Percentiles rank a stretch among this genome's conserved stretches.
Evolutionary conservation across 2,113 vertebrate species (phyloP).

Genomic region (Zootoca vivipara): DNA sequence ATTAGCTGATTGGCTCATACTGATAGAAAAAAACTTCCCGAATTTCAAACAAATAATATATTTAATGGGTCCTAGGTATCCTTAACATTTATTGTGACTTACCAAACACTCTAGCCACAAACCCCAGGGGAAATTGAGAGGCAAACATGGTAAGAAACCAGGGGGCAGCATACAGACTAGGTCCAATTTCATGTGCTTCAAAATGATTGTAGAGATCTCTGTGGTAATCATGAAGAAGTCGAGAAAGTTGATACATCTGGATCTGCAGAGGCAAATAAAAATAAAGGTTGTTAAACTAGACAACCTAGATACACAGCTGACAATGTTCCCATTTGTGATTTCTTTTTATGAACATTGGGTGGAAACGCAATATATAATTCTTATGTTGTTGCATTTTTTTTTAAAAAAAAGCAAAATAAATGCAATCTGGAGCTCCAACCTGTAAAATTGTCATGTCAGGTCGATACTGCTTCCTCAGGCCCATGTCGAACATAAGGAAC

Average conservation of each 20-base stretch:
- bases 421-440: constrained; percentile 58
- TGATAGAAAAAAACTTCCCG: neutral
- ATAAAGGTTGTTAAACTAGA: neutral
- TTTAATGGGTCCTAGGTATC: neutral
- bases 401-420: neutral
- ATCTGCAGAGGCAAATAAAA: constrained; percentile 70
- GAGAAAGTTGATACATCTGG: constrained; percentile 87
- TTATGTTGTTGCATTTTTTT: neutral
- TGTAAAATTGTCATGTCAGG: constrained; percentile 86
- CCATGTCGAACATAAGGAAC: constrained; percentile 84
- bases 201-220: constrained; percentile 82
- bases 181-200: constrained; percentile 82
- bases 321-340: neutral
- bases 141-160: constrained; percentile 87
- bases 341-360: neutral
- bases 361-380: neutral
- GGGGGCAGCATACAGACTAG: constrained; percentile 84
- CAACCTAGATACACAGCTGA: neutral
- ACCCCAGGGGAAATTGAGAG: constrained; percentile 84
- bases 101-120: constrained; percentile 86
- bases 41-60: neutral
- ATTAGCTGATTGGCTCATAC: neutral
- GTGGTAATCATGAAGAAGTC: constrained; percentile 85
- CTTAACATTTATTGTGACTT: constrained; percentile 40
- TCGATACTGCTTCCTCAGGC: constrained; percentile 82